A percentile compares a stretch with the other conserved stretches of the same genome.
Evolutionary conservation across 2,113 vertebrate genomes (phyloP).

Genomic region (Emydocephalus ijimae): DNA sequence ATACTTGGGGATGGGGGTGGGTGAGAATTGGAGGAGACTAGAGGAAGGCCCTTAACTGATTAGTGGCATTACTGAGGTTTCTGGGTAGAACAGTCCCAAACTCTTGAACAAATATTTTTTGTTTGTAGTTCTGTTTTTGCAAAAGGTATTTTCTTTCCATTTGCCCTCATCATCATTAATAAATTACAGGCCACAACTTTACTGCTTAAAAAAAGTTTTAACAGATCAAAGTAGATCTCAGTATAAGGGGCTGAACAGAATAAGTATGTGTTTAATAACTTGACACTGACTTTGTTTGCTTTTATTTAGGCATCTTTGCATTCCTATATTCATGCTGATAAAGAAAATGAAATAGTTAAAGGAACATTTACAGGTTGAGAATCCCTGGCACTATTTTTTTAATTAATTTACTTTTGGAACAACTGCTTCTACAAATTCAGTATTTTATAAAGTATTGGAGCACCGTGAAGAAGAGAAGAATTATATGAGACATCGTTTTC

Average conservation of each 20-base stretch:
- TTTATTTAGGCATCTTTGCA: not conserved
- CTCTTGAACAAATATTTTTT: not conserved
- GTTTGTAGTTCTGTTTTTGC: not conserved
- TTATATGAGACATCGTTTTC: not conserved
- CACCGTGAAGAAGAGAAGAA: not conserved
- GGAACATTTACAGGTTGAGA: not conserved
- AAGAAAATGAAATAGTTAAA: conserved; percentile 8
- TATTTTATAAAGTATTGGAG: not conserved
- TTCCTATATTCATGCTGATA: not conserved
- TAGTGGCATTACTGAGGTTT: not conserved
- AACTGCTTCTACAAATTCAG: not conserved
- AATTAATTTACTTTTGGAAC: not conserved
- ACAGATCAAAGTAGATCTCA: not conserved
- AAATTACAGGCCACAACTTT: not conserved
- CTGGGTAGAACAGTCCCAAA: not conserved
- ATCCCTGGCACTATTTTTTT: not conserved
- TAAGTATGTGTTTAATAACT: not conserved
- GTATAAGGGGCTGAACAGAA: not conserved
- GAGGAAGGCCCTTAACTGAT: not conserved
- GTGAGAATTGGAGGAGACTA: too few relatives aligned
- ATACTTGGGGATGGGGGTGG: not conserved
- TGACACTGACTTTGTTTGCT: not conserved
- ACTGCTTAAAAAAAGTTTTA: not conserved
- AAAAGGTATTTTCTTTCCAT: not conserved
- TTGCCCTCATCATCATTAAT: not conserved